A percentile compares a stretch with the other conserved stretches of the same genome.
These are phyloP conservation scores for Mythimna ferrago DNA, from an alignment of 2,888 invertebrate species.

Conservation along the genomic window DNA sequence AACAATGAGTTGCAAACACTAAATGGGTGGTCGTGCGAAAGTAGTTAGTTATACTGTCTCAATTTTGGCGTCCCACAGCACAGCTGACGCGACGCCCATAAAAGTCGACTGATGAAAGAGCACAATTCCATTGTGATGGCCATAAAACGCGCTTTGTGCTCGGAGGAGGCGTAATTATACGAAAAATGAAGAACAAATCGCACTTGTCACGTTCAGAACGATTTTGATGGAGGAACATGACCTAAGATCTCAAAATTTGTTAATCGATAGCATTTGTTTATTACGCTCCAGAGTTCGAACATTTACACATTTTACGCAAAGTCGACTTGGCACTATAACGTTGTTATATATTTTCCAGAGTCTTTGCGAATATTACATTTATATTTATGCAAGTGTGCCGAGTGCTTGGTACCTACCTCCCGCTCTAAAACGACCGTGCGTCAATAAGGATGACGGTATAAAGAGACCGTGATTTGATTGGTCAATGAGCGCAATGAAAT, in stretches of 20 bases:
- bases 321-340: constrained; percentile 42
- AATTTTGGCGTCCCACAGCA: constrained; percentile 82
- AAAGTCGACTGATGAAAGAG: constrained; percentile 88
- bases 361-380: constrained; percentile 20
- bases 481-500: constrained; percentile 48
- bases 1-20: constrained; percentile 67
- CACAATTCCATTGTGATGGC: constrained; percentile 88
- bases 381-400: constrained; percentile 19
- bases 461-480: constrained; percentile 53
- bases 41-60: constrained; percentile 82
- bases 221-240: constrained; percentile 75
- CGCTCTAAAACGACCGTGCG: constrained; percentile 14
- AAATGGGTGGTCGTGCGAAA: constrained; percentile 70
- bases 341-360: constrained; percentile 23
- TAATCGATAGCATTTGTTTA: constrained; percentile 64
- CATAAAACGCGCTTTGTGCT: constrained; percentile 88
- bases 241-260: constrained; percentile 70
- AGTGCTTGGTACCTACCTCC: not conserved
- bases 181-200: constrained; percentile 88
- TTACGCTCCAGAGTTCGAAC: constrained; percentile 11
- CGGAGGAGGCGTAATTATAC: constrained; percentile 84
- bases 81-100: constrained; percentile 86
- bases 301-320: constrained; percentile 20
- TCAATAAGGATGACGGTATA: constrained; percentile 43
- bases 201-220: constrained; percentile 83